A percentile compares a stretch with the other conserved stretches of the same genome.
These are phyloP conservation scores for Hippolais icterina DNA, from an alignment of 2,113 vertebrate genomes.

Conservation along the genomic window DNA sequence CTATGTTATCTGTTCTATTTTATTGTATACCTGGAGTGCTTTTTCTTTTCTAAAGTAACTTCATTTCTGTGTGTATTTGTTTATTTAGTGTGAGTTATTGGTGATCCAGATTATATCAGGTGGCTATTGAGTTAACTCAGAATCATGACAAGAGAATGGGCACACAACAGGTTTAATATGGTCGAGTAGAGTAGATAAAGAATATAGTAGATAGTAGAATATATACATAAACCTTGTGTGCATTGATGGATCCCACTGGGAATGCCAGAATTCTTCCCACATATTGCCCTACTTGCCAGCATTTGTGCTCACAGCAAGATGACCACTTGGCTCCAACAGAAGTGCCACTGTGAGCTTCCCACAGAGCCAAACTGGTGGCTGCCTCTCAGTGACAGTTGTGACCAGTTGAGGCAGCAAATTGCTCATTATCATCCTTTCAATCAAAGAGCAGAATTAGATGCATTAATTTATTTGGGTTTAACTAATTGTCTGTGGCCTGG, in stretches of 20 bases:
- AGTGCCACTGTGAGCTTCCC: neutral
- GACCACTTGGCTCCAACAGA: neutral
- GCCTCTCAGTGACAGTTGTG: neutral
- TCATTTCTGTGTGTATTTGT: neutral
- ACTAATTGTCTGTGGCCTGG: neutral
- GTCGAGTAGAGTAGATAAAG: neutral
- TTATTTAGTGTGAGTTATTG: neutral
- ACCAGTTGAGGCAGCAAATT: neutral
- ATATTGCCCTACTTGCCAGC: neutral
- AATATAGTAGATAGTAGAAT: neutral
- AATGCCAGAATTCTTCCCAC: neutral
- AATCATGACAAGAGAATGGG: neutral
- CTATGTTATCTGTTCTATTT: neutral
- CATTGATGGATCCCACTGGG: neutral
- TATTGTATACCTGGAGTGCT: neutral
- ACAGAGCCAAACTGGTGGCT: neutral
- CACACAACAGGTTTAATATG: fast-evolving
- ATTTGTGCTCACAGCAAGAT: conserved; percentile 38
- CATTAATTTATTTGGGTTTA: neutral
- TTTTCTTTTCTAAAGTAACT: neutral
- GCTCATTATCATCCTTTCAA: neutral
- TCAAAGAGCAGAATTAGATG: neutral
- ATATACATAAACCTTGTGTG: neutral
- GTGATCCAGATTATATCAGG: neutral
- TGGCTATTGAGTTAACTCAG: neutral